Base-by-base conservation (phyloP, 2,888 invertebrate genomes). In the Hypselothyrea guttata region DNA sequence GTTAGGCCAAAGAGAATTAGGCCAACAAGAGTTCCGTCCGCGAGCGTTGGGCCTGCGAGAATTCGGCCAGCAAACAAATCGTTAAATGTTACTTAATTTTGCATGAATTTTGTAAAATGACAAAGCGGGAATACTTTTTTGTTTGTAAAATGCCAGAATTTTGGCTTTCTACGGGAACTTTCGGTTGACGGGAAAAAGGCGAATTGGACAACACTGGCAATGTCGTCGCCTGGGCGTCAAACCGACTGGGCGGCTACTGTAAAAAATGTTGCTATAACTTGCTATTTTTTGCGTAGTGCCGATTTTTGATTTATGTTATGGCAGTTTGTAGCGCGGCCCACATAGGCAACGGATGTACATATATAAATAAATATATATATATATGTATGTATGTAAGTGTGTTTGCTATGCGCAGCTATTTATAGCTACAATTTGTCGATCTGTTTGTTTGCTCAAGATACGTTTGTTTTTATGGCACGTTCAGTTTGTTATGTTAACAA, bases 161-260 rank as follows among this genome's bases (percentile, higher is more conserved):
- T n/a, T n/a, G n/a, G n/a, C n/a, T n/a, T n/a, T n/a, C n/a, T n/a
- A n/a, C n/a, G n/a, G n/a, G n/a, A n/a, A n/a, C n/a, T n/a, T n/a
- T n/a, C n/a, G n/a, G n/a, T n/a, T n/a, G n/a, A n/a, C n/a, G n/a
- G n/a, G n/a, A n/a, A n/a, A n/a, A n/a, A n/a, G n/a, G n/a, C n/a
- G n/a, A n/a, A n/a, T n/a, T n/a, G n/a, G n/a, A 22, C 22, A 22
- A 73, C 73, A 55, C 54, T 13, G n/a, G 22, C 42, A 47, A 47
- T 49, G 63, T 55, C 52, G 65, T 52, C 68, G 68, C 15, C 30
- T 63, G 53, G 83, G 75, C 83, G 83, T 78, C 83, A 42, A 56
- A 28, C 33, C 34, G 30, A 38, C 40, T 9, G 34, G 5, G 40
- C 18, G 33, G 68, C 69, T 69, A 49, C 68, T 69, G 68, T 70